Conservation (phyloP, 2,113 vertebrate species). For the Fukomys damarensis region DNA sequence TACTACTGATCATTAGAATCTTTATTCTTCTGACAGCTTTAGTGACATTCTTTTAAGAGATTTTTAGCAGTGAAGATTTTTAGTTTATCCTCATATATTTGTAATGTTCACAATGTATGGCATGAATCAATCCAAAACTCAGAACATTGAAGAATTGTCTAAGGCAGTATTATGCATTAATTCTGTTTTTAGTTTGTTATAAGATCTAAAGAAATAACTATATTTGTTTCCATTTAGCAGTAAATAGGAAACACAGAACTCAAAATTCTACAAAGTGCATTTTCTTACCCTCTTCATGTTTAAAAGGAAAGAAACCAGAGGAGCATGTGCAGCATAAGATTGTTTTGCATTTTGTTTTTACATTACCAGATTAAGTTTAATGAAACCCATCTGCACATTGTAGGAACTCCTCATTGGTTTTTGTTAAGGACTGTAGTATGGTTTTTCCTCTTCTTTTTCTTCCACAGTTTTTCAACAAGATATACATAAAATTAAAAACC, state of each 20-base stretch:
- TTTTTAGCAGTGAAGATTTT: conserved; percentile 66
- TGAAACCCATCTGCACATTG: conserved; percentile 77
- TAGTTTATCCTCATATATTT: conserved; percentile 43
- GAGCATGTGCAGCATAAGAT: conserved; percentile 73
- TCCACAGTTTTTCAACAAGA: conserved; percentile 78
- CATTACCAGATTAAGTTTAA: conserved; percentile 80
- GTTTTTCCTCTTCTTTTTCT: conserved; percentile 63
- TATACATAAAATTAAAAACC: conserved; percentile 88
- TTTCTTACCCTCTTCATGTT: conserved; percentile 74
- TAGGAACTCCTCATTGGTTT: conserved; percentile 74
- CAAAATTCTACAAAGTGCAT: conserved; percentile 75
- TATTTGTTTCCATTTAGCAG: conserved; percentile 79
- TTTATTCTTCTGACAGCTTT: conserved; percentile 53
- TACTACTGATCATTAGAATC: conserved; percentile 38
- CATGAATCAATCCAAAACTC: conserved; percentile 66
- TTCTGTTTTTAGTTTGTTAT: conserved; percentile 78
- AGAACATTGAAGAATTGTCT: conserved; percentile 53
- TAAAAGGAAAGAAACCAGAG: conserved; percentile 78
- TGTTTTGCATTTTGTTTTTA: conserved; percentile 76
- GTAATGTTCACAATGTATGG: conserved; percentile 54
- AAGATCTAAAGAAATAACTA: conserved; percentile 73
- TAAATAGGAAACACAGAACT: conserved; percentile 74
- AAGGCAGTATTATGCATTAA: conserved; percentile 55
- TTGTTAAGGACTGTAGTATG: conserved; percentile 68
- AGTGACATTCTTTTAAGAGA: conserved; percentile 23